Evolutionary conservation across 2,888 invertebrate genomes (phyloP).

Genomic region (Leptopterna dolabrata): DNA sequence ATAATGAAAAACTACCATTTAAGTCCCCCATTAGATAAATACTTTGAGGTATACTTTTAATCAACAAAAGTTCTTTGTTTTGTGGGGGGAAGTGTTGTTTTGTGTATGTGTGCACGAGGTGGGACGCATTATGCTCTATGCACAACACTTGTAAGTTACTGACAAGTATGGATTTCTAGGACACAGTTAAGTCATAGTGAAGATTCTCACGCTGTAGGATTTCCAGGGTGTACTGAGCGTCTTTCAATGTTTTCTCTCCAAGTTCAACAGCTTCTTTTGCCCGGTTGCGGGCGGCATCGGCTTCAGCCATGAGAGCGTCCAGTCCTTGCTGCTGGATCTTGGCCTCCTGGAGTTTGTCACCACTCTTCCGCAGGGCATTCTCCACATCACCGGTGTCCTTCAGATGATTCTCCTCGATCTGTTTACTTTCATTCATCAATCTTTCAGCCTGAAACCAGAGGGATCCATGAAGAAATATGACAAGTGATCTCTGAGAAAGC

Average conservation of each 20-base stretch:
- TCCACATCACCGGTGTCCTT: conserved; percentile 67
- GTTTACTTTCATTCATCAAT: conserved; percentile 73
- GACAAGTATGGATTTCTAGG: too few species aligned
- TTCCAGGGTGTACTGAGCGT: conserved; percentile 82
- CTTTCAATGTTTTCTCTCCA: conserved; percentile 83
- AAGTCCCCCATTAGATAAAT: too few species aligned
- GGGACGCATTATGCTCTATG: too few species aligned
- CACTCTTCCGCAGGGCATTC: conserved; percentile 65
- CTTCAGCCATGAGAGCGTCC: conserved; percentile 82
- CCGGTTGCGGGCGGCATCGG: conserved; percentile 79
- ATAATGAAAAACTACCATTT: too few species aligned
- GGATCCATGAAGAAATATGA: too few species aligned
- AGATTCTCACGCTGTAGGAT: conserved; percentile 69
- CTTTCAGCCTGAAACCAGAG: conserved; percentile 66
- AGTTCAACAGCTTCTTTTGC: conserved; percentile 86
- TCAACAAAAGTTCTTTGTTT: too few species aligned
- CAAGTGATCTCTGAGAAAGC: too few species aligned
- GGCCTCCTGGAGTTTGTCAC: conserved; percentile 69
- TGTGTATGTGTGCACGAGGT: too few species aligned
- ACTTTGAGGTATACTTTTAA: too few species aligned
- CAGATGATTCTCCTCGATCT: conserved; percentile 73
- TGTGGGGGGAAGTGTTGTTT: too few species aligned
- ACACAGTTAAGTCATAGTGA: too few species aligned
- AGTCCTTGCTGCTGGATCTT: conserved; percentile 80
- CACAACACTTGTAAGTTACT: too few species aligned